These are phyloP conservation scores for Acleris emargana DNA, from an alignment of 2,888 invertebrate species.

Conservation along the genomic window DNA sequence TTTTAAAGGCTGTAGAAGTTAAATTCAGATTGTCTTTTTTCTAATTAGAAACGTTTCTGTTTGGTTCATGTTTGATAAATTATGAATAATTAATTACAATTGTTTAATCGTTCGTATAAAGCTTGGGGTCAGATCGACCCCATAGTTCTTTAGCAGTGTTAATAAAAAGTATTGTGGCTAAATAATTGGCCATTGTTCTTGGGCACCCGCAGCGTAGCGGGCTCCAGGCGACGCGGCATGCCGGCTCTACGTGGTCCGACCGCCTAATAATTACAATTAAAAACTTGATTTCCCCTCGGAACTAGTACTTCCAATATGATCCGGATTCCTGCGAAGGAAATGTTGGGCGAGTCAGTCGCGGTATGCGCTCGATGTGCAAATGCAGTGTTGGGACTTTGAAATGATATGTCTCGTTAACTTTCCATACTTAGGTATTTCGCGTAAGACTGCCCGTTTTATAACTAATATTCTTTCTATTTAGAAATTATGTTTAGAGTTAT, in stretches of 20 bases:
- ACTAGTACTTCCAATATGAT: slow-evolving; percentile 23
- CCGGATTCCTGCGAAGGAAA: slow-evolving; percentile 5
- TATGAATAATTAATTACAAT: not conserved
- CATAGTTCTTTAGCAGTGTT: slow-evolving; percentile 11
- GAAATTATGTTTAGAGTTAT: no score
- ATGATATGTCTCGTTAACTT: no score
- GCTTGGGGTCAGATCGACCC: not conserved
- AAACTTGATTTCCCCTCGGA: slow-evolving; percentile 32
- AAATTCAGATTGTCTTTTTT: no score
- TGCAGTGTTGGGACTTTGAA: no score
- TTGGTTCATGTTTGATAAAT: not conserved
- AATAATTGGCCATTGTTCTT: slow-evolving; percentile 75
- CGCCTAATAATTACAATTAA: slow-evolving; percentile 41
- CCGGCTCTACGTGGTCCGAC: slow-evolving; percentile 38
- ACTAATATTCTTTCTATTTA: no score
- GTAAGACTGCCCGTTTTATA: no score
- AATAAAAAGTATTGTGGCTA: slow-evolving; percentile 69
- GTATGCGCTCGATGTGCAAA: no score
- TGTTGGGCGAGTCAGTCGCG: not conserved
- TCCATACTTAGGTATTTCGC: no score
- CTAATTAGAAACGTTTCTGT: not conserved
- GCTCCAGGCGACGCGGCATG: slow-evolving; percentile 26
- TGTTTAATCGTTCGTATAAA: not conserved
- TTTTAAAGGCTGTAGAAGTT: no score
- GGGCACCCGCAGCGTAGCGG: slow-evolving; percentile 36